Conservation (phyloP, 2,113 vertebrate genomes). For the Nothoprocta pentlandii region DNA sequence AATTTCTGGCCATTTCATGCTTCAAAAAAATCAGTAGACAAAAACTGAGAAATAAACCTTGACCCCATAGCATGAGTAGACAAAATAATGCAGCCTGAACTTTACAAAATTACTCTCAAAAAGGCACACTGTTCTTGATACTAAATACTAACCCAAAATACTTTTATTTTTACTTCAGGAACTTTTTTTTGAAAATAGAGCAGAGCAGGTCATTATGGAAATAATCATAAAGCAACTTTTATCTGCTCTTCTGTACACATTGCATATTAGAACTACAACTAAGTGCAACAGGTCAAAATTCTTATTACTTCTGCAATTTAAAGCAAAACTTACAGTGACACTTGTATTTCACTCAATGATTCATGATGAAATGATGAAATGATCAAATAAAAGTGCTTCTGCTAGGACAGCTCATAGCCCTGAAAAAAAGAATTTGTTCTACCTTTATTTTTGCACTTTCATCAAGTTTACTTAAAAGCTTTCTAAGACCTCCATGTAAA, state of each 20-base stretch:
- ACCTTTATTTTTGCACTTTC: neutral
- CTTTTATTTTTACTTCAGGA: neutral
- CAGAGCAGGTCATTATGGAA: neutral
- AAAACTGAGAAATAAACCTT: neutral
- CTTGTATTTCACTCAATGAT: neutral
- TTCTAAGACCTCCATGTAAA: neutral
- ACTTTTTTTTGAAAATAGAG: neutral
- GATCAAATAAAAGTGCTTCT: neutral
- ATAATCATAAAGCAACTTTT: neutral
- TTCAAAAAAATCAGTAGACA: neutral
- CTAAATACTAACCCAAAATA: neutral
- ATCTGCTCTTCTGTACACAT: neutral
- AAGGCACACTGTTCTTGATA: neutral
- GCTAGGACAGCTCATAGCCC: fast-evolving
- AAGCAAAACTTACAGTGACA: neutral
- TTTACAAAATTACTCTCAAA: neutral
- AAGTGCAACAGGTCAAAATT: neutral
- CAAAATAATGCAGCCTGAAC: neutral
- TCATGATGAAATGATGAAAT: neutral
- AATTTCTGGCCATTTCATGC: neutral
- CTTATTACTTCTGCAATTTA: neutral
- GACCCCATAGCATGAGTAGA: neutral
- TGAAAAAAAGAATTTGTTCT: neutral
- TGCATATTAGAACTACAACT: neutral
- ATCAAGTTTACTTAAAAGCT: neutral